Conservation (phyloP, 2,113 vertebrate genomes). For the Rousettus leschenaultii region DNA sequence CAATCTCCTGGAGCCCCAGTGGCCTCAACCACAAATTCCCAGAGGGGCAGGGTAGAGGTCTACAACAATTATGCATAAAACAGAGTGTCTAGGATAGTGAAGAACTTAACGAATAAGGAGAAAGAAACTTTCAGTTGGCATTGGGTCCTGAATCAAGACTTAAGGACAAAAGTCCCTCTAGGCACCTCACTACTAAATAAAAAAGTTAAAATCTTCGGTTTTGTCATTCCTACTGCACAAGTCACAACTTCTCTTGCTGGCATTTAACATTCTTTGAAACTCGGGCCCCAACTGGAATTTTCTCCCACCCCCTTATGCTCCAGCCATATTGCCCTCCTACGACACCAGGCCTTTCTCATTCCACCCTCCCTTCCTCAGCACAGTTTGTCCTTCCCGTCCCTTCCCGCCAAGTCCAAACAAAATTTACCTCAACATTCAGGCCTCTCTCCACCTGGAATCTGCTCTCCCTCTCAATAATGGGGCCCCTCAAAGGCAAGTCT, state of each 20-base stretch:
- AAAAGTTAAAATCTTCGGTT: neutral
- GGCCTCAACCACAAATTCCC: neutral
- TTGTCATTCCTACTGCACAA: neutral
- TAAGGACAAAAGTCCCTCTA: neutral
- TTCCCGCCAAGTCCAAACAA: neutral
- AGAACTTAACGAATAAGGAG: neutral
- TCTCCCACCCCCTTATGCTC: constrained; percentile 18
- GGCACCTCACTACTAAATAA: neutral
- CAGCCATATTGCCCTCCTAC: neutral
- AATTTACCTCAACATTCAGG: neutral
- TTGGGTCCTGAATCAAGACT: neutral
- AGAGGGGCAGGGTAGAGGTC: neutral
- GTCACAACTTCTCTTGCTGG: neutral
- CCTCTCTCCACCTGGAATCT: neutral
- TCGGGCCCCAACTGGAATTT: neutral
- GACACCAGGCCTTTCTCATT: neutral
- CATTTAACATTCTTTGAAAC: constrained; percentile 27
- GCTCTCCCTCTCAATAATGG: neutral
- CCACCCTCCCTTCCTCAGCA: neutral
- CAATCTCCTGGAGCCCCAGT: neutral
- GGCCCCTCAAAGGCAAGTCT: neutral
- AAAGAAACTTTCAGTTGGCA: neutral
- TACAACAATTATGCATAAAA: neutral
- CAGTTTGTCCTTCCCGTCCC: neutral
- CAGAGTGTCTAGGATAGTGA: neutral